phyloP scores from a whole-genome alignment of 2,888 invertebrate genomes.

The Watsonalla binaria region DNA sequence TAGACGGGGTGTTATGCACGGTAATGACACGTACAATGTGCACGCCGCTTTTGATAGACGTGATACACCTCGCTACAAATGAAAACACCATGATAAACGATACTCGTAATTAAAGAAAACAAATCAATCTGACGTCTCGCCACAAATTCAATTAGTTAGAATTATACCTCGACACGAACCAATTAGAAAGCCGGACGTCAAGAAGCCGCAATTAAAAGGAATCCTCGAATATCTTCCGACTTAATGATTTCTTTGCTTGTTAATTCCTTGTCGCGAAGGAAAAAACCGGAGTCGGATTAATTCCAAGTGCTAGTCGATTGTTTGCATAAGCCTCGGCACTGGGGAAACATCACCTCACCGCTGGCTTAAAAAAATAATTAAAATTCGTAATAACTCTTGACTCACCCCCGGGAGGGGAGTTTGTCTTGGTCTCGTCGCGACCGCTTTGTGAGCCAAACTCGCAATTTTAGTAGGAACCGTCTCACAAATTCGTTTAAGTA shows the following conservation, averaged over 20 bases:
- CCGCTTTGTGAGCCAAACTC: conserved; percentile 35
- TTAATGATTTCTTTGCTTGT: conserved; percentile 79
- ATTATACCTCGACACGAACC: conserved; percentile 66
- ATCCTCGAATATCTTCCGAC: conserved; percentile 76
- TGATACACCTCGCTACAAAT: conserved; percentile 3
- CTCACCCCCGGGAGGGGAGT: conserved; percentile 54
- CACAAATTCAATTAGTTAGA: conserved; percentile 60
- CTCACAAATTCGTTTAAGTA: conserved; percentile 43
- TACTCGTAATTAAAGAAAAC: conserved; percentile 11
- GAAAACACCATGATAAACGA: not conserved
- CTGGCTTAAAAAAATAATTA: conserved; percentile 80
- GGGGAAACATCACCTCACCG: conserved; percentile 76
- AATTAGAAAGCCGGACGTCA: conserved; percentile 71
- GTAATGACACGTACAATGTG: conserved; percentile 57
- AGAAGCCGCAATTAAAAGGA: conserved; percentile 75
- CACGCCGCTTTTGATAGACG: conserved; percentile 36
- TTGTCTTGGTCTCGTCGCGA: conserved; percentile 45
- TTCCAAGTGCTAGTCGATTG: conserved; percentile 78
- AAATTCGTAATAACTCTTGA: conserved; percentile 79
- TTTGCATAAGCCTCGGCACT: conserved; percentile 74
- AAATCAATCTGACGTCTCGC: conserved; percentile 26
- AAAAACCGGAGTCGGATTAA: conserved; percentile 74
- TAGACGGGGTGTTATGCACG: conserved; percentile 59
- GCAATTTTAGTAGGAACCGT: conserved; percentile 35
- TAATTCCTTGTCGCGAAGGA: conserved; percentile 77